Conservation (phyloP, 2,888 invertebrate species). For the Bruchidius siliquastri region DNA sequence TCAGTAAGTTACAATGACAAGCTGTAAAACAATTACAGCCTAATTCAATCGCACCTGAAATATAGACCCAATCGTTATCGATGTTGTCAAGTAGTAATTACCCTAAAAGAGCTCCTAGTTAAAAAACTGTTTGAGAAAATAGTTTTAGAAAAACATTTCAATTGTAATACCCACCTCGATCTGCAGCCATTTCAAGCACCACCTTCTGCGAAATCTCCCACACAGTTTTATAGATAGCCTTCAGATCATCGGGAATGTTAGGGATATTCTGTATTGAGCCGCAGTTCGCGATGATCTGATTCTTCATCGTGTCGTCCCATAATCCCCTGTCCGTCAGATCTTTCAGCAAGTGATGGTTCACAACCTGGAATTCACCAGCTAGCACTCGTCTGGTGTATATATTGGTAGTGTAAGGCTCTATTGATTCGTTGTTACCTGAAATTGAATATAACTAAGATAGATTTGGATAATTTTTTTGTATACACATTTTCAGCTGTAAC, state of each 20-base stretch:
- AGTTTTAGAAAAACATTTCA: too few species aligned
- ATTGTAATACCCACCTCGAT: constrained; percentile 60
- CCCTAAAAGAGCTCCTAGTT: too few species aligned
- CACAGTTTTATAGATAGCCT: constrained; percentile 89
- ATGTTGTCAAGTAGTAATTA: too few species aligned
- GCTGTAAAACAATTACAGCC: too few species aligned
- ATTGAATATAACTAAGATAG: too few species aligned
- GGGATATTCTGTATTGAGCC: constrained; percentile 91
- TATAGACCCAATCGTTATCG: too few species aligned
- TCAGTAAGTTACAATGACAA: too few species aligned
- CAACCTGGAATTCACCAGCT: constrained; percentile 88
- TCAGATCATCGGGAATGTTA: constrained; percentile 77
- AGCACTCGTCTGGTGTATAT: constrained; percentile 91
- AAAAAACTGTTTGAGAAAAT: too few species aligned
- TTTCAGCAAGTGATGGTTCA: constrained; percentile 91
- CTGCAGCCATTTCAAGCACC: constrained; percentile 94
- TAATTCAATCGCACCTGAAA: too few species aligned
- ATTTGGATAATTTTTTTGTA: too few species aligned
- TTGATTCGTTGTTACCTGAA: constrained; percentile 92
- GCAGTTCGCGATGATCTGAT: constrained; percentile 81
- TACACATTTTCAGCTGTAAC: too few species aligned
- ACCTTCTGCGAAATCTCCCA: constrained; percentile 96
- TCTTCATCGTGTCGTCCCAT: constrained; percentile 96
- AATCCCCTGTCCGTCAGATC: constrained; percentile 87
- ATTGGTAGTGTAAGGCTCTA: constrained; percentile 97